Evolutionary conservation across 2,888 invertebrate genomes (phyloP), one percentile per base, ranked within the genome.

Genomic region (Calephelis perditalis): DNA sequence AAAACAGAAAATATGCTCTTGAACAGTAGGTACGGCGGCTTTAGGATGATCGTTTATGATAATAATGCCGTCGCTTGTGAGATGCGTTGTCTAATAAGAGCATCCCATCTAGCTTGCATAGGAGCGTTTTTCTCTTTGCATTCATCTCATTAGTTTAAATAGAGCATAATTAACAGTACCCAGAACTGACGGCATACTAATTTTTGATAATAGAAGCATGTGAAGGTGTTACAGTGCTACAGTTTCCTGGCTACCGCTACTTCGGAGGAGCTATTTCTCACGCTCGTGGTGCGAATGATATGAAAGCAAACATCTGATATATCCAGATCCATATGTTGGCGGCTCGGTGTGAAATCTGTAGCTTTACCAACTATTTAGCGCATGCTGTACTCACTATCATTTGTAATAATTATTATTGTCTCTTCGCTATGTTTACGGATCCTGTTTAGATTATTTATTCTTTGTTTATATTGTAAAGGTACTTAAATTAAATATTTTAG

Each of bases 261-360:
- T 80, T 82, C 77, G 72, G 71, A 73, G 82, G 76, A 83, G 77
- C 71, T 71, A 76, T 82, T 87, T 90, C 89, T 88, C 88, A 88
- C 86, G 87, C 78, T 79, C 77, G 77, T 81, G 84, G 85, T 84
- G 88, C 87, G 86, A 88, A 88, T 86, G 89, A 89, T 80, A 85
- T 80, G 81, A 88, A 81, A 83, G 85, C 79, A 89, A 88, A 89
- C 82, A 88, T 81, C 79, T 76, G 82, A 82, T 85, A 82, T 80
- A 89, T 89, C 90, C 87, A 90, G 90, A 90, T 90, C 89, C 90
- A 90, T 90, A 89, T 81, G 87, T 89, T 90, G 88, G 79, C 89
- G 85, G 79, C 81, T 85, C 84, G 80, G 90, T 89, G 90, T 89
- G 90, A 90, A 90, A 88, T 87, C 82, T 90, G 82, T 88, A 88